Evolutionary conservation across 2,797 vertebrate genomes (phyloP).

Genomic region (Champsocephalus gunnari): DNA sequence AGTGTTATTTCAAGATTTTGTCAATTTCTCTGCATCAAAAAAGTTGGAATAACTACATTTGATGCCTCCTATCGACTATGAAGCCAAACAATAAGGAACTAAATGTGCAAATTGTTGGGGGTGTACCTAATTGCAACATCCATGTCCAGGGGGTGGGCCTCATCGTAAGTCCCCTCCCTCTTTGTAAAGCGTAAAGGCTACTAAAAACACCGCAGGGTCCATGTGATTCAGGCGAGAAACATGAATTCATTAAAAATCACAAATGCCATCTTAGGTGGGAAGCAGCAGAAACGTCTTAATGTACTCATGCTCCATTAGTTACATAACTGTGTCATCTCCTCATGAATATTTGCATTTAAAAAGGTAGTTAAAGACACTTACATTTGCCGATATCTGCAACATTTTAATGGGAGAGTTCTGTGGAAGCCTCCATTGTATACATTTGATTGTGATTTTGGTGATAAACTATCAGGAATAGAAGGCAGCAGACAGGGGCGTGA

Average conservation of each 20-base stretch:
- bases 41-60: not conserved
- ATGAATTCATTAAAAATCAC: constrained; percentile 15
- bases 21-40: not conserved
- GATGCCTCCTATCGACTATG: not conserved
- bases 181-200: constrained; percentile 12
- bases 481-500: constrained; percentile 10
- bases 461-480: constrained; percentile 12
- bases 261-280: constrained; percentile 23
- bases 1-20: no score
- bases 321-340: constrained; percentile 23
- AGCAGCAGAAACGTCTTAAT: constrained; percentile 11
- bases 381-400: constrained; percentile 11
- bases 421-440: not conserved
- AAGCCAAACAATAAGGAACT: not conserved
- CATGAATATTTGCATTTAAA: constrained; percentile 16
- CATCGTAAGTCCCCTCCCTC: constrained; percentile 4
- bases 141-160: constrained; percentile 4
- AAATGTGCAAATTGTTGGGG: not conserved
- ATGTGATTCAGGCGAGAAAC: constrained; percentile 13
- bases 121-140: constrained; percentile 3
- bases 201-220: constrained; percentile 11
- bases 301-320: constrained; percentile 20
- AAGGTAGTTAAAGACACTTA: constrained; percentile 13
- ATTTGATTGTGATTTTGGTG: constrained; percentile 8
- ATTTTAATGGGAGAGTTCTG: not conserved